Evolutionary conservation across 2,888 invertebrate genomes (phyloP), one percentile per base, ranked within the genome.

Genomic region (Polietes domitor): DNA sequence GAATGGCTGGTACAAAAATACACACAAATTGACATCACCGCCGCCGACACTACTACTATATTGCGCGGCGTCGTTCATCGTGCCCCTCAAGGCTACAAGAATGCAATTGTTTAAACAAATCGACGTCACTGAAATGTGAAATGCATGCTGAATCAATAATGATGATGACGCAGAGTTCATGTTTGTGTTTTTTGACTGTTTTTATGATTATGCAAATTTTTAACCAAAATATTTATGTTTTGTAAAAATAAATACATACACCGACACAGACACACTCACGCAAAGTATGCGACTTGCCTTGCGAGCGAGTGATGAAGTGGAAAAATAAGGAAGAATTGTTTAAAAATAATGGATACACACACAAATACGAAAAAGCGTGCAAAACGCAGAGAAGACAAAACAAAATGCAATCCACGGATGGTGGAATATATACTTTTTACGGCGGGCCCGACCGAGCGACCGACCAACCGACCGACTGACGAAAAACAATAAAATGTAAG

Each of bases 311-410:
- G 19, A 53, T 53, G 19, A 53, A 19, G 19, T 19, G n/a, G 53
- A 19, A 53, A 55, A 55, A 55, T 53, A 17, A 53, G 10, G 24
- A 68, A 37, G 65, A 74, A 72, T 10, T 70, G 68, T 65, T 81
- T 73, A 76, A 81, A 84, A 78, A 78, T 76, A 81, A 76, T 84
- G 72, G 84, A 84, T 84, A 84, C 84, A 84, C 82, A 82, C 81
- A 84, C 80, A 81, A 84, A 78, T 81, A 76, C 76, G 81, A 81
- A 84, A 72, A 81, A 81, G 58, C 61, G 73, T 73, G 73, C 75
- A 75, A 81, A 75, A 43, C 41, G 63, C 21, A 43, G 19, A 61
- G 32, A 50, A 75, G 47, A 55, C 81, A 73, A 77, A 47, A 71
- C 47, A 68, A 41, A 41, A 74, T 71, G 74, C 71, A 84, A 75